Conservation (phyloP, 2,888 invertebrate genomes). For the Hirtodrosophila histrioides region DNA sequence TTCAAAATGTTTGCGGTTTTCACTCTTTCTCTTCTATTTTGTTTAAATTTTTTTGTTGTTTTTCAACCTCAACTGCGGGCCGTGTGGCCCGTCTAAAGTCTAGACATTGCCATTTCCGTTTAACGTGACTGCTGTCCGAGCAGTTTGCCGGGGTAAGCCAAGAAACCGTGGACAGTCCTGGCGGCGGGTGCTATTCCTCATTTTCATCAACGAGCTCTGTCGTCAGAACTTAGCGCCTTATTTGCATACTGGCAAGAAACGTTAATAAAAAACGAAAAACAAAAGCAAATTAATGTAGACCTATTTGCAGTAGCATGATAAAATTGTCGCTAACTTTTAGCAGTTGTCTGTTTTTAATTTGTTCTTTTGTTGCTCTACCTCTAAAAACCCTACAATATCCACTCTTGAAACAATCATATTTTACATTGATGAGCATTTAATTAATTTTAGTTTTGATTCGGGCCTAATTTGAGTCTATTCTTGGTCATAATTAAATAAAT, state of each 20-base stretch:
- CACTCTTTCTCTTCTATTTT: constrained; percentile 4
- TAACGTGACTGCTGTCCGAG: constrained; percentile 64
- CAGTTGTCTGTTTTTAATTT: constrained; percentile 24
- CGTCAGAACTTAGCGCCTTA: constrained; percentile 18
- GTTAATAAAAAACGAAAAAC: constrained; percentile 7
- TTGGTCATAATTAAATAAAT: constrained; percentile 1
- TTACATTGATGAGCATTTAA: constrained; percentile 15
- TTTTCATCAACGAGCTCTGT: constrained; percentile 20
- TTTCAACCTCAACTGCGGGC: constrained; percentile 24
- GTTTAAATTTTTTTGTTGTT: not conserved
- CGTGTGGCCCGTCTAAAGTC: constrained; percentile 54
- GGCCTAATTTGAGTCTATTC: constrained; percentile 16
- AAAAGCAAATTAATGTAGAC: not conserved
- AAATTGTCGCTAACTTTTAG: constrained; percentile 7
- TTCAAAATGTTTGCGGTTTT: constrained; percentile 62
- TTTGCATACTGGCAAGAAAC: constrained; percentile 56
- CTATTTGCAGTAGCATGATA: not conserved
- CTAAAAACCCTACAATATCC: not conserved
- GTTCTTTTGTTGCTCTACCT: constrained; percentile 9
- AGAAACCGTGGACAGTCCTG: constrained; percentile 8
- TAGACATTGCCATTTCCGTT: constrained; percentile 77
- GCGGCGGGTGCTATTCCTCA: constrained; percentile 22
- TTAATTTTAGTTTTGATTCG: constrained; percentile 24
- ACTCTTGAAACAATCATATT: no score
- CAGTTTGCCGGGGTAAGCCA: constrained; percentile 22